Base-by-base conservation (phyloP, 2,888 invertebrate genomes). In the Steromphala cineraria region DNA sequence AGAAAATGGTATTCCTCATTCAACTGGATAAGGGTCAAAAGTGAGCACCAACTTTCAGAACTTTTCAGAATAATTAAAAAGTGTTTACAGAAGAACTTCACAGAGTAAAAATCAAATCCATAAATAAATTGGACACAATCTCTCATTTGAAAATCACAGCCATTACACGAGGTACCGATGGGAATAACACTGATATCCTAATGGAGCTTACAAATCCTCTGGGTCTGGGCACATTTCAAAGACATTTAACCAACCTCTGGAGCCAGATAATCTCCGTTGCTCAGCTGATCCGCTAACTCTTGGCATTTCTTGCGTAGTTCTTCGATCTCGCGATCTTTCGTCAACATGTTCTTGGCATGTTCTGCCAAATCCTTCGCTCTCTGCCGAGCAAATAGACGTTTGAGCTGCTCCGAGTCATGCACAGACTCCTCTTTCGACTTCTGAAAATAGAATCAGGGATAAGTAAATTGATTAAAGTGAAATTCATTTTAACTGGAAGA, bases 261-360 rank as follows among this genome's bases (percentile, higher is more conserved):
- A 19, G 87, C 87, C 19, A 87, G 82, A 67, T 88, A 82, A 40
- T 89, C 90, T 31, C 88, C 86, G 40, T 89, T 90, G 80, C 90
- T 88, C 24, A 92, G 89, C 46, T 87, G 86, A 79, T 90, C 90
- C 2, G 90, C 89, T 24, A 93, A 87, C 67, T 90, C 89, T 80
- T 91, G 89, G 82, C 91, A 91, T 81, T 92, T 91, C 56, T 88
- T 88, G 31, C 91, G 86, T 67, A 93, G 88, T 13, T 89, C 88
- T 76, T 93, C 92, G 56, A 93, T 90, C 83, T 92, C 92, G 19
- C 90, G 87, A 79, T 93, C 93, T 81, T 92, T 92, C 52, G 88
- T 83, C 79, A 92, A 86, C 89, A 91, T 89, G 71, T 82, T 88
- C 86, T 92, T 91, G 81, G 91, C 91, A 80, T 92, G 91, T 76